Base-by-base conservation (phyloP, 1,140 invertebrate genomes). In the Papilio machaon region DNA sequence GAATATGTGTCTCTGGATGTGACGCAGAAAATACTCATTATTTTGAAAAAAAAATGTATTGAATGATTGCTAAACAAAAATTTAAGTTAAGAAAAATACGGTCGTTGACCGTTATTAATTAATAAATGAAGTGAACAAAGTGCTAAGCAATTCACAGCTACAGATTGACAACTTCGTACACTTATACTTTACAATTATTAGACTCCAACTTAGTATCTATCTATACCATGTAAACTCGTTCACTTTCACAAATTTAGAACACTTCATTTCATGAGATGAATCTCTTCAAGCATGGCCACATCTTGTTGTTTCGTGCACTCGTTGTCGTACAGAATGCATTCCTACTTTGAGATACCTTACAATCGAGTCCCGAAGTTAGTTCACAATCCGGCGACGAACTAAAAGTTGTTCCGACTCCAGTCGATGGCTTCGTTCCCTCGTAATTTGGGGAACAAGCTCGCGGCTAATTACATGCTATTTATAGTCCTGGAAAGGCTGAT, bases 271-370 rank as follows among this genome's bases (percentile, higher is more conserved):
- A 38, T 38, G 13, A 38, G 15, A 2, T 17, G 30, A 70, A 38
- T 4, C 30, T 70, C 13, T 11, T 35, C 13, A 70, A 70, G 9
- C n/a, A 9, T 19, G n/a, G 76, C 58, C 76, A 46, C 17, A 58
- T 78, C 76, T 54, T 60, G 49, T 38, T 23, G 30, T 35, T 38
- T n/a, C 0, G 15, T 46, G 8, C 17, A 23, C 23, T 38, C 17
- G 13, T 11, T 11, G 52, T 15, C 54, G 58, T 60, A 78, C 30
- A 30, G 54, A 78, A 60, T 60, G 76, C 76, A 78, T 64, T 79
- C 58, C 77, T 64, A 79, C 77, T 79, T 79, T 79, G 81, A 74
- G 82, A 82, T 77, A 82, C 82, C 82, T 80, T 80, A 80, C 82
- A 82, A 82, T 82, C 47, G 73, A 82, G 73, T 46, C 81, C 52